Evolutionary conservation across 2,113 vertebrate genomes (phyloP).

Genomic region (Cnemophilus loriae): DNA sequence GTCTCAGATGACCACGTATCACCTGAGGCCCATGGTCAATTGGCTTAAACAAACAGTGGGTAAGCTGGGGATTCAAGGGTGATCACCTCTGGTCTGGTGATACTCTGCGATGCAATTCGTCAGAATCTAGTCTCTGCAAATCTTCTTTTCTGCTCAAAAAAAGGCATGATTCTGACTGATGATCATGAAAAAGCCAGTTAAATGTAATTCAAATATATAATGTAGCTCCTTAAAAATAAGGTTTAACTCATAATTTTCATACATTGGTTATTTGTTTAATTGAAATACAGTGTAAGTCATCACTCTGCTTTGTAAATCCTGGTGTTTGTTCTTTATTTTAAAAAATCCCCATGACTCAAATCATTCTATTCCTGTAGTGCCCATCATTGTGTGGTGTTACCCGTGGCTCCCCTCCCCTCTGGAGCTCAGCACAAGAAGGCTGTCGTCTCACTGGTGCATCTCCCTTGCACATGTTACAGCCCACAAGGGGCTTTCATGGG

Average conservation of each 20-base stretch:
- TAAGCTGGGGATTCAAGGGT: background rate
- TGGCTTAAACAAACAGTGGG: background rate
- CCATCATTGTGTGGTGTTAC: background rate
- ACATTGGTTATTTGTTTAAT: background rate
- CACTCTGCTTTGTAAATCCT: background rate
- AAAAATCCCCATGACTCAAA: background rate
- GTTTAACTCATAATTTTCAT: background rate
- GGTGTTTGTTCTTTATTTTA: background rate
- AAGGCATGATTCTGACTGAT: background rate
- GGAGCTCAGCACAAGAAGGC: background rate
- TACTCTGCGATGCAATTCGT: background rate
- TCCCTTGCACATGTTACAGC: background rate
- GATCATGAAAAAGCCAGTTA: background rate
- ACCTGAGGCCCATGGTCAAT: background rate
- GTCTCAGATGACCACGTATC: background rate
- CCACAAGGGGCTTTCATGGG: background rate
- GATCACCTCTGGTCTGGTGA: background rate
- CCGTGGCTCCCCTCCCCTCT: background rate
- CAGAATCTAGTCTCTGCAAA: background rate
- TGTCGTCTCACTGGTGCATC: accelerated
- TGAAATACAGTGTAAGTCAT: background rate
- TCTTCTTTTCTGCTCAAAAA: background rate
- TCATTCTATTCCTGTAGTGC: background rate
- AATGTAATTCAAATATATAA: background rate
- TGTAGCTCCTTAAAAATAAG: background rate